A percentile compares a stretch with the other conserved stretches of the same genome.
Conservation (phyloP, 2,888 invertebrate genomes). For the Troides aeacus region DNA sequence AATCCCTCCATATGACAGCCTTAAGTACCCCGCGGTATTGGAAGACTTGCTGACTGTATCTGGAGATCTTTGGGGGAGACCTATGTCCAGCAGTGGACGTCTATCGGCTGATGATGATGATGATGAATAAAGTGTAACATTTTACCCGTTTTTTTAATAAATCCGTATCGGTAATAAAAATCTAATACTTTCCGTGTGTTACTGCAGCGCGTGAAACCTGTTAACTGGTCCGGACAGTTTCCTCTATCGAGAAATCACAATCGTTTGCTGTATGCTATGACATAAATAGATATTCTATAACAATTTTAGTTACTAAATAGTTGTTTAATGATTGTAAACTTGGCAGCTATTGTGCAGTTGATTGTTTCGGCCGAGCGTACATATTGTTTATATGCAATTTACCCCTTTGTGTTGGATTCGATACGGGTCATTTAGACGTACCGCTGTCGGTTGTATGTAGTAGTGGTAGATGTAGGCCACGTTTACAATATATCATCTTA, state of each 20-base stretch:
- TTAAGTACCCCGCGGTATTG: too few relatives aligned
- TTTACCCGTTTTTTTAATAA: background rate
- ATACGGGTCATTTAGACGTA: constrained; percentile 28
- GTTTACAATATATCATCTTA: constrained; percentile 24
- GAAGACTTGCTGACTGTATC: too few relatives aligned
- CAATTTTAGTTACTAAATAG: constrained; percentile 29
- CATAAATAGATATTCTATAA: constrained; percentile 10
- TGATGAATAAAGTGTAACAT: background rate
- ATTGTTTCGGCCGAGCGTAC: constrained; percentile 24
- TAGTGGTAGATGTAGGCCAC: constrained; percentile 2
- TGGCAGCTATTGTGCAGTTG: constrained; percentile 22
- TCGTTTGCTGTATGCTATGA: background rate
- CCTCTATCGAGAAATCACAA: background rate
- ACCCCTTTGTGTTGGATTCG: constrained; percentile 29
- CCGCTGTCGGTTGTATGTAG: constrained; percentile 6
- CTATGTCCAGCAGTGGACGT: too few relatives aligned
- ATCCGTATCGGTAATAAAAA: background rate
- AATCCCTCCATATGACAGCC: too few relatives aligned
- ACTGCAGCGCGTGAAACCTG: background rate
- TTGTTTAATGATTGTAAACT: constrained; percentile 30
- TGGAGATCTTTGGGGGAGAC: too few relatives aligned
- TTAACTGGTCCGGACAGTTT: background rate
- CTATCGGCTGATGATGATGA: background rate
- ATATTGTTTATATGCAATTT: constrained; percentile 29
- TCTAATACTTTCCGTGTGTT: background rate